Percentiles rank a stretch among this genome's conserved stretches.
These are phyloP conservation scores for Eudemis profundana DNA, from an alignment of 2,888 invertebrate species.

Conservation along the genomic window DNA sequence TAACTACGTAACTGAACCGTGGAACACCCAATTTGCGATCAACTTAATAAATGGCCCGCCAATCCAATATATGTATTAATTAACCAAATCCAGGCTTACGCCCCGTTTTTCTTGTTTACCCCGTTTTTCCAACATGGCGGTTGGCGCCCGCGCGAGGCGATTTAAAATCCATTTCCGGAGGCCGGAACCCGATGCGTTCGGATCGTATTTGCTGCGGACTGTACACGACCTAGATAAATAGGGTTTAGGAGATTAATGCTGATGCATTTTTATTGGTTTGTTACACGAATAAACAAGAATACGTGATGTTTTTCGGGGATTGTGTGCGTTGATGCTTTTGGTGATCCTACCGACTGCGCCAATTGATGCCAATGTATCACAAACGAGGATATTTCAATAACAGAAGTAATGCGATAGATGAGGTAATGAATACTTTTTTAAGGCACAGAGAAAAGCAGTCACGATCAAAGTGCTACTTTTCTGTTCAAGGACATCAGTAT, in stretches of 20 bases:
- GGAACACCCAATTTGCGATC: conserved; percentile 21
- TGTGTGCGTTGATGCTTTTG: conserved; percentile 11
- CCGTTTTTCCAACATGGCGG: conserved; percentile 29
- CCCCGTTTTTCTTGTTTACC: conserved; percentile 35
- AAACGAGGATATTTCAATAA: too few species aligned
- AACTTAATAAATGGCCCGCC: conserved; percentile 27
- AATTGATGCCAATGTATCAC: background rate
- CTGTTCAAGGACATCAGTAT: too few species aligned
- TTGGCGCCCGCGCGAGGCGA: conserved; percentile 30
- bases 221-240: conserved; percentile 34
- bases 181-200: conserved; percentile 27
- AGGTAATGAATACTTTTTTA: too few species aligned
- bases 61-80: conserved; percentile 39
- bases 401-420: too few species aligned
- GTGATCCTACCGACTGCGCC: conserved; percentile 19
- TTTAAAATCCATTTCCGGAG: conserved; percentile 41
- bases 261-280: conserved; percentile 29
- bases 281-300: conserved; percentile 23
- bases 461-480: too few species aligned
- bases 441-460: too few species aligned
- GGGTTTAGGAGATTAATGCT: conserved; percentile 15
- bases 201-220: background rate
- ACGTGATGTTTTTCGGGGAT: conserved; percentile 19
- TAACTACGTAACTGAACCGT: conserved; percentile 2
- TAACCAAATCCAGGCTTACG: conserved; percentile 33